Percentiles rank a stretch among this genome's conserved stretches.
Evolutionary conservation across 2,888 invertebrate species (phyloP).

Genomic region (Lymantria dispar): DNA sequence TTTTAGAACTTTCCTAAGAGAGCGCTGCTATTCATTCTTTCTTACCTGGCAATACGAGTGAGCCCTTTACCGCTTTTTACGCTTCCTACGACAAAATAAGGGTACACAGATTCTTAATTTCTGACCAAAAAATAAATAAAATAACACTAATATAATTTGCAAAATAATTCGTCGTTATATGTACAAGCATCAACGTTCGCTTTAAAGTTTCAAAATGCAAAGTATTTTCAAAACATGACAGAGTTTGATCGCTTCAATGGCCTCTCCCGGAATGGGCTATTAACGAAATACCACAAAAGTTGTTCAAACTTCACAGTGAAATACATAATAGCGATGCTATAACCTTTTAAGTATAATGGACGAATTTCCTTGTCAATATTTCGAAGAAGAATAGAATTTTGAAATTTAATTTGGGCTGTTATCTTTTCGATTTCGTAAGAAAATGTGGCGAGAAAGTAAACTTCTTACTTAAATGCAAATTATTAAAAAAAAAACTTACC

Average conservation of each 20-base stretch:
- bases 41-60: no score
- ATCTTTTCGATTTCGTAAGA: background rate
- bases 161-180: background rate
- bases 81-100: no score
- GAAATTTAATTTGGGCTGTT: background rate
- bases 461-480: background rate
- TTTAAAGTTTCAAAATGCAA: constrained; percentile 33
- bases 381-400: background rate
- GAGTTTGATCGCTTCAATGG: constrained; percentile 43
- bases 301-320: constrained; percentile 41
- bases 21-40: no score
- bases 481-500: no score
- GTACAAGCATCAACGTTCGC: constrained; percentile 20
- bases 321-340: constrained; percentile 35
- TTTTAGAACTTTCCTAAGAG: no score
- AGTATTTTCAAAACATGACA: constrained; percentile 51
- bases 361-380: constrained; percentile 21
- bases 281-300: constrained; percentile 43
- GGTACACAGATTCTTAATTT: no score
- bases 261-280: constrained; percentile 38
- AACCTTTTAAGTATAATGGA: constrained; percentile 28
- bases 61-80: no score
- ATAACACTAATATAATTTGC: no score
- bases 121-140: no score
- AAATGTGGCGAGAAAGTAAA: background rate